These are phyloP conservation scores for Pantherophis alleghaniensis DNA, from an alignment of 2,797 vertebrate species.

Conservation along the genomic window DNA sequence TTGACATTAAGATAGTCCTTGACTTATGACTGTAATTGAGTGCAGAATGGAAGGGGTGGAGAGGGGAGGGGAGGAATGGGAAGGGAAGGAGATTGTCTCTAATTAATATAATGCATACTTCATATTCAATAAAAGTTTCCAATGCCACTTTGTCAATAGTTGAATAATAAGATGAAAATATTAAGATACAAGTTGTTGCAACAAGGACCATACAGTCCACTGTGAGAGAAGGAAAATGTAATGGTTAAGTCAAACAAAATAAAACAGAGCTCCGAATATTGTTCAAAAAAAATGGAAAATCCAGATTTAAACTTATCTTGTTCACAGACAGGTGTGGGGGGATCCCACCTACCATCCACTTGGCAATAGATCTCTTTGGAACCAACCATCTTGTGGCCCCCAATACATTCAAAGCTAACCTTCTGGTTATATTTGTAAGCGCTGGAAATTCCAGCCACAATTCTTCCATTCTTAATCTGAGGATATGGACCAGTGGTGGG, in stretches of 20 bases:
- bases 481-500: background rate
- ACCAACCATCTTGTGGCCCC: constrained; percentile 38
- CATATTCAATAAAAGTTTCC: background rate
- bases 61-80: too few species aligned
- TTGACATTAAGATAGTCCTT: background rate
- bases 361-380: constrained; percentile 32
- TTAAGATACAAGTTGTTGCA: background rate
- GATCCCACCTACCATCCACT: background rate
- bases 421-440: constrained; percentile 7
- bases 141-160: background rate
- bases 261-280: background rate
- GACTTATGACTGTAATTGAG: too few species aligned
- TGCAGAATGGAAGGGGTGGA: background rate
- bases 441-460: constrained; percentile 23
- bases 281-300: background rate
- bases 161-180: background rate
- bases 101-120: background rate
- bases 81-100: background rate
- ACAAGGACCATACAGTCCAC: background rate
- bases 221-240: background rate
- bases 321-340: background rate
- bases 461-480: constrained; percentile 1
- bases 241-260: background rate
- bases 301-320: background rate
- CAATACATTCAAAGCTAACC: constrained; percentile 30